phyloP scores from a whole-genome alignment of 1,140 invertebrate genomes.

The Matsumurasca onukii region DNA sequence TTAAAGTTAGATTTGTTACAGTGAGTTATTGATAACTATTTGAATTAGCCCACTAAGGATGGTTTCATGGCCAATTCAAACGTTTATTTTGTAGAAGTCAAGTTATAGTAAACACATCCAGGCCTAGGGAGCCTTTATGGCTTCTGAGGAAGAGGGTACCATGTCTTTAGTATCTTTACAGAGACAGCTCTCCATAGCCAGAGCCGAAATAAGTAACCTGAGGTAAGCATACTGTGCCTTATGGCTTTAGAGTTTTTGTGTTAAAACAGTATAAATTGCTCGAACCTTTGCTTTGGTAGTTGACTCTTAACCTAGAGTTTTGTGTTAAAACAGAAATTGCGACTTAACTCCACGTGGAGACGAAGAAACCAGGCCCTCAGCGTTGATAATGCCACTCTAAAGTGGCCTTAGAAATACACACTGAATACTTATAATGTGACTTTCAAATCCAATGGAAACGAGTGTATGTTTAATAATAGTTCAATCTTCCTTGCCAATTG shows the following conservation, averaged over 20 bases:
- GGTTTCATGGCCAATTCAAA: no score
- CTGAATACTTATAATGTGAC: no score
- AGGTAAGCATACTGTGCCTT: constrained; percentile 33
- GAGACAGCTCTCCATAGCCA: constrained; percentile 36
- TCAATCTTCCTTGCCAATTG: no score
- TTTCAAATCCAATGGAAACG: no score
- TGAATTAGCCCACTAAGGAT: no score
- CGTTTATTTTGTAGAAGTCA: no score
- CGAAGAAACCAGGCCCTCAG: background rate
- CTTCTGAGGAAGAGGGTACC: no score
- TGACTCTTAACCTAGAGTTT: background rate
- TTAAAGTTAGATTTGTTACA: no score
- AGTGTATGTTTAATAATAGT: no score
- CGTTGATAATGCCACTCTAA: background rate
- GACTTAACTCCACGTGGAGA: background rate
- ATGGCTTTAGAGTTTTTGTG: background rate
- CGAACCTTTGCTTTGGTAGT: background rate
- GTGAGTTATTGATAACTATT: no score
- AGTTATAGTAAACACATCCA: no score
- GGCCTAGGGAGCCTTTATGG: no score
- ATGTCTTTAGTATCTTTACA: background rate
- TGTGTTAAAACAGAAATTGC: background rate
- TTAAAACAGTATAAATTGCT: background rate
- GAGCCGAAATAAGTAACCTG: constrained; percentile 36
- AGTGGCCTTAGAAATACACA: background rate